phyloP scores from a whole-genome alignment of 2,113 vertebrate genomes.

The Scortum barcoo region DNA sequence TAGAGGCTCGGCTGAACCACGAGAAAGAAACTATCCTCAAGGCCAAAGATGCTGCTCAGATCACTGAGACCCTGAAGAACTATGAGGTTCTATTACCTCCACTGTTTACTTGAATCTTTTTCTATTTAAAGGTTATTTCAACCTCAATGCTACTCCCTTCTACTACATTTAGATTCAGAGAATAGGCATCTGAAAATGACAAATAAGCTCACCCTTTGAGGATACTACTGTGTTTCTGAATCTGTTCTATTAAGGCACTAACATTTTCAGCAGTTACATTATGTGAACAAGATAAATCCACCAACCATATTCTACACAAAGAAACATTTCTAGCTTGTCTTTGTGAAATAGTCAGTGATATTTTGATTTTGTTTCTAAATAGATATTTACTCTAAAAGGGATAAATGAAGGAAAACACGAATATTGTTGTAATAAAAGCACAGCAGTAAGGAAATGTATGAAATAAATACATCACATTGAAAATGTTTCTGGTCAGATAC shows the following conservation, averaged over 20 bases:
- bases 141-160: neutral
- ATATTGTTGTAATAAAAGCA: neutral
- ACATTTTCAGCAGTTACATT: neutral
- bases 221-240: neutral
- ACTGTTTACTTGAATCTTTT: neutral
- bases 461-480: neutral
- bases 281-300: neutral
- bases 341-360: no score
- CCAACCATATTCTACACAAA: neutral
- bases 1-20: slow-evolving; percentile 73
- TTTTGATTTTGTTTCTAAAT: neutral
- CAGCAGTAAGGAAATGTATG: neutral
- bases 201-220: neutral
- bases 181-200: neutral
- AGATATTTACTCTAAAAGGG: neutral
- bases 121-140: neutral
- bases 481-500: neutral
- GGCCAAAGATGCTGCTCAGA: slow-evolving; percentile 66
- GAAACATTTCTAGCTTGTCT: neutral
- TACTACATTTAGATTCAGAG: neutral
- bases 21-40: slow-evolving; percentile 53
- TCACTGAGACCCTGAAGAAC: slow-evolving; percentile 82
- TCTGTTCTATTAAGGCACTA: neutral
- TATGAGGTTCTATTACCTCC: slow-evolving; percentile 82
- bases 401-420: neutral